A percentile compares a stretch with the other conserved stretches of the same genome.
phyloP scores from a whole-genome alignment of 2,113 vertebrate species.

The Lepidothrix coronata region DNA sequence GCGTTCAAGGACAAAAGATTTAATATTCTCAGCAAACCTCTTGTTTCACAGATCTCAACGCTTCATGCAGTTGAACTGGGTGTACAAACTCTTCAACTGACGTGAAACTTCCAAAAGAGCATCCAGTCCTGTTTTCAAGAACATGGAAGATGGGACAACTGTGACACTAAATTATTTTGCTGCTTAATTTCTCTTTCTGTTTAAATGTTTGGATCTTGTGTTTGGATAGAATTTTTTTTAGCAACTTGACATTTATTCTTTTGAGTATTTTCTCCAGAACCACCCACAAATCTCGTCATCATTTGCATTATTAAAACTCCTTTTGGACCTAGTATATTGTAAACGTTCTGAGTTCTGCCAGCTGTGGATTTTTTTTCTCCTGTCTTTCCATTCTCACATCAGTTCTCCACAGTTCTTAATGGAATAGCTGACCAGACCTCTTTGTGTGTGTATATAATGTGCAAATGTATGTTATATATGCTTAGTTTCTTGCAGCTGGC shows the following conservation, averaged over 20 bases:
- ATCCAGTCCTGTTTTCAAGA: background rate
- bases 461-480: background rate
- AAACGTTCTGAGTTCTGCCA: background rate
- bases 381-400: background rate
- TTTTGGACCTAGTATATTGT: background rate
- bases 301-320: background rate
- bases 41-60: background rate
- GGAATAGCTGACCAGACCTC: background rate
- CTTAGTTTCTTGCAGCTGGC: background rate
- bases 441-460: background rate
- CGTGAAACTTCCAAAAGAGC: background rate
- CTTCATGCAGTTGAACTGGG: background rate
- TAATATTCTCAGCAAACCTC: background rate
- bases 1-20: background rate
- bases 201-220: background rate
- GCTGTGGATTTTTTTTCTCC: background rate
- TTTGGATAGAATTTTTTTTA: background rate
- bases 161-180: background rate
- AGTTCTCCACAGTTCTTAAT: background rate
- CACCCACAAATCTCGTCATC: background rate
- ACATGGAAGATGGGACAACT: background rate
- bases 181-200: background rate
- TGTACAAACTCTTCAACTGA: accelerated
- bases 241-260: background rate
- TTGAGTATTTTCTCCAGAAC: background rate